Base-by-base conservation (phyloP, 2,797 vertebrate genomes). In the Odontamblyopus rebecca region DNA sequence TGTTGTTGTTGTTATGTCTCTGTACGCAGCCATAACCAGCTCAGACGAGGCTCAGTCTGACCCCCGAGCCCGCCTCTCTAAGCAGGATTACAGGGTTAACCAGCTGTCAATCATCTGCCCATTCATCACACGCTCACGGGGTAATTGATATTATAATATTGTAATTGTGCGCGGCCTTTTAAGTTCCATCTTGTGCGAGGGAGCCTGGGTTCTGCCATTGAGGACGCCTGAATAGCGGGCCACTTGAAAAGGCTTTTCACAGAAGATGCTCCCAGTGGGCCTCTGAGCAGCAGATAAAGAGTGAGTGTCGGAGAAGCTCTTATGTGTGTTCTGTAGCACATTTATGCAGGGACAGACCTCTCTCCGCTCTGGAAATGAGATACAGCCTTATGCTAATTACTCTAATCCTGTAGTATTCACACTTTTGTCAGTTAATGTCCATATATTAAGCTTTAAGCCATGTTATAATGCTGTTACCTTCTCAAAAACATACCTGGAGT, bases 211-310 rank as follows among this genome's bases (percentile, higher is more conserved):
- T 71, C 81, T 71, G 67, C 30, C 69, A 78, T 72, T 78, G 13
- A n/a, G 59, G 78, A 70, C 77, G 59, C 76, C 75, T 83, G 76
- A 78, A 72, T 66, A 68, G 73, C 59, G 50, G 15, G 51, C 67
- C 71, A 67, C 77, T 81, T 81, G 41, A 87, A 85, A 87, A 79
- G 69, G 67, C 62, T 79, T 83, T 85, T 82, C 68, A 67, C 70
- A n/a, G 69, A 67, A 78, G 75, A 82, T 67, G 61, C 61, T 81
- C 75, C 72, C 83, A 7, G 27, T 60, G 72, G 85, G 27, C 26
- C 61, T 35, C 32, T 61, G 16, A 74, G 70, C 77, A 69, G 78
- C 29, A 30, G 56, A 23, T 61, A 75, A 72, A 69, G 38, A 73
- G 51, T 66, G 68, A 79, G 68, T 66, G 53, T 66, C 70, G 67